A percentile compares a stretch with the other conserved stretches of the same genome.
Conservation (phyloP, 2,797 vertebrate species). For the Rhyacichthys aspro region DNA sequence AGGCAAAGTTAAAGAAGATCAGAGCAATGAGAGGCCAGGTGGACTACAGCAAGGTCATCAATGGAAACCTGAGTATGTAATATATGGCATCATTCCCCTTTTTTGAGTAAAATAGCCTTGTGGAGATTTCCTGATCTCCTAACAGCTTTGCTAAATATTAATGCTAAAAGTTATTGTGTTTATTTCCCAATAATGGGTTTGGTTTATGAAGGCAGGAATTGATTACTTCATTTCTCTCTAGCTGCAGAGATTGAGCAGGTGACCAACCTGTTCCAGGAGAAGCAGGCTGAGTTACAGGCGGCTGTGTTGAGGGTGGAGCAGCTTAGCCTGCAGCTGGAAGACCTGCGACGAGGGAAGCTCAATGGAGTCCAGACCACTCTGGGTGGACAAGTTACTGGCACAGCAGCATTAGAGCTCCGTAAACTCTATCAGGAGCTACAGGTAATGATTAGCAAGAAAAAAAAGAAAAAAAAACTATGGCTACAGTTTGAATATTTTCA, state of each 20-base stretch:
- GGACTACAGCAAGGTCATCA: constrained; percentile 98
- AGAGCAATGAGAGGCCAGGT: constrained; percentile 96
- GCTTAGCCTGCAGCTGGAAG: constrained; percentile 95
- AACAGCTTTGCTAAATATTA: too few species aligned
- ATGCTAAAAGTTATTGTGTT: not conserved
- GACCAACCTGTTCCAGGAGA: constrained; percentile 96
- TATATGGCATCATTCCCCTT: not conserved
- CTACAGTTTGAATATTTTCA: not conserved
- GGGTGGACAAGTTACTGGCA: constrained; percentile 88
- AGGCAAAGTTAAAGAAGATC: constrained; percentile 97
- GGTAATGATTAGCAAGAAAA: constrained; percentile 66
- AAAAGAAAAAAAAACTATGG: not conserved
- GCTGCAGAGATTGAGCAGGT: constrained; percentile 98
- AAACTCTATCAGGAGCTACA: constrained; percentile 98
- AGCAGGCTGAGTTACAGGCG: constrained; percentile 93
- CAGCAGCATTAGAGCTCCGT: constrained; percentile 92
- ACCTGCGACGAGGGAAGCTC: constrained; percentile 92
- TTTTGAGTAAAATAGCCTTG: too few species aligned
- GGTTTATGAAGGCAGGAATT: not conserved
- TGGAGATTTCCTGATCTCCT: too few species aligned
- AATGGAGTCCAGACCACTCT: constrained; percentile 88
- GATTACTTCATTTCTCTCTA: constrained; percentile 47
- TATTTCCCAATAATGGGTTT: too few species aligned
- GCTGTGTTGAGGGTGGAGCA: constrained; percentile 96
- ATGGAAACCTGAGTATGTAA: constrained; percentile 94